These are phyloP conservation scores for Pituophis catenifer DNA, from an alignment of 2,113 vertebrate species.

Conservation along the genomic window DNA sequence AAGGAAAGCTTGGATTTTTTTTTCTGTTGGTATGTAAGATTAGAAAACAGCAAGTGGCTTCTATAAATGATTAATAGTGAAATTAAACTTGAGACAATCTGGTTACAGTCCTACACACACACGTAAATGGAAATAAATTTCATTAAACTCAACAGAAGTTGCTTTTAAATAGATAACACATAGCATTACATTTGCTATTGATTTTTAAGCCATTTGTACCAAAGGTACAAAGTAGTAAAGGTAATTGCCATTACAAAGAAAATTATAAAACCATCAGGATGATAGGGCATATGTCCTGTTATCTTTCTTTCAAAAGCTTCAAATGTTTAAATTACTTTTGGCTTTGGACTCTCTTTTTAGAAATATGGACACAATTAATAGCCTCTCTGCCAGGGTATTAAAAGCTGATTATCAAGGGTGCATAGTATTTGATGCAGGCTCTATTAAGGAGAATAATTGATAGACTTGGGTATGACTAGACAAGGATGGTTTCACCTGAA, in stretches of 20 bases:
- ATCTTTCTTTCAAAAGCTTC: slow-evolving; percentile 13
- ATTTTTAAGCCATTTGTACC: slow-evolving; percentile 53
- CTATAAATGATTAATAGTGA: slow-evolving; percentile 60
- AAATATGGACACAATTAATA: slow-evolving; percentile 50
- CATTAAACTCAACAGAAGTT: background rate
- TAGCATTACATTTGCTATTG: slow-evolving; percentile 10
- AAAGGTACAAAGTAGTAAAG: slow-evolving; percentile 48
- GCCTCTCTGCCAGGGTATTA: slow-evolving; percentile 46
- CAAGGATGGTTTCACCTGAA: slow-evolving; percentile 42
- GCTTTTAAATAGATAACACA: background rate
- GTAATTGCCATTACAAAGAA: slow-evolving; percentile 54
- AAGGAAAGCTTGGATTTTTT: background rate
- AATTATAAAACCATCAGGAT: slow-evolving; percentile 48
- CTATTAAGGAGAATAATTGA: slow-evolving; percentile 40
- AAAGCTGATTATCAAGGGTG: slow-evolving; percentile 58
- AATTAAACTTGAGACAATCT: slow-evolving; percentile 43
- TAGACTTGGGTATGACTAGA: slow-evolving; percentile 30
- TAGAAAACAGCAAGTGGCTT: slow-evolving; percentile 53
- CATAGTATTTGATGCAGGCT: slow-evolving; percentile 34
- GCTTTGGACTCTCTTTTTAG: slow-evolving; percentile 39
- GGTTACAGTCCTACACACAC: background rate
- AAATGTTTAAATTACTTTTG: slow-evolving; percentile 18
- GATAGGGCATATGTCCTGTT: background rate
- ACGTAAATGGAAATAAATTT: background rate
- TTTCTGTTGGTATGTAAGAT: slow-evolving; percentile 49